Base-by-base conservation (phyloP, 2,888 invertebrate genomes). In the Platerodrilus igneus region DNA sequence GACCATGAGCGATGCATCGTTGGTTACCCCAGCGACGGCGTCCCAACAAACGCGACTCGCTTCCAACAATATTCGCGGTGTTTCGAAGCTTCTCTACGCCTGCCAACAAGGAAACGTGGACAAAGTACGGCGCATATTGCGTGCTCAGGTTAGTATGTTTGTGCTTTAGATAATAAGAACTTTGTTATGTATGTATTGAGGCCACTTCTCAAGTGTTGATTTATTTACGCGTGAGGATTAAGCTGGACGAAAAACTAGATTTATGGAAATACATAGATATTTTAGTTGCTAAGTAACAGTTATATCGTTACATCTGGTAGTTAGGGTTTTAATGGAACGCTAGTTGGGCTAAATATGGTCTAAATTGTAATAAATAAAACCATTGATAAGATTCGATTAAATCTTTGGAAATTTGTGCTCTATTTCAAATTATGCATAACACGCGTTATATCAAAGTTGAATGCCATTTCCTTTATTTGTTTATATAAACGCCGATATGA, bases 11-110 rank as follows among this genome's bases (percentile, higher is more conserved):
- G 39, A 36, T 34, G 52, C 29, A 38, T 40, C 48, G 27, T 22
- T 36, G 38, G 48, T 45, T 35, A 18, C 48, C 36, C 35, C 42
- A 32, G 42, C 47, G 37, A 36, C 43, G 44, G 40, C 25, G 23
- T 36, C 43, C 31, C 35, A 41, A 30, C 39, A 47, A 47, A 34
- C 40, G 29, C 27, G 41, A 31, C 31, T 32, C 31, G 37, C 31
- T 34, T 33, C 23, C 34, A 37, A 40, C 35, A 30, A 37, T 20
- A 30, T 41, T 37, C 43, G 58, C 28, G 62, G 89, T 59, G 87
- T 89, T 67, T 86, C 89, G 50, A 79, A 82, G 56, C 79, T 92
- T 62, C 91, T 92, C 90, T 87, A 89, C 72, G 89, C 90, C 58
- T 90, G 90, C 64, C 91, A 91, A 69, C 90, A 89, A 66, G 87